A percentile compares a stretch with the other conserved stretches of the same genome.
These are phyloP conservation scores for Phyto melanocephala DNA, from an alignment of 2,888 invertebrate genomes.

Conservation along the genomic window DNA sequence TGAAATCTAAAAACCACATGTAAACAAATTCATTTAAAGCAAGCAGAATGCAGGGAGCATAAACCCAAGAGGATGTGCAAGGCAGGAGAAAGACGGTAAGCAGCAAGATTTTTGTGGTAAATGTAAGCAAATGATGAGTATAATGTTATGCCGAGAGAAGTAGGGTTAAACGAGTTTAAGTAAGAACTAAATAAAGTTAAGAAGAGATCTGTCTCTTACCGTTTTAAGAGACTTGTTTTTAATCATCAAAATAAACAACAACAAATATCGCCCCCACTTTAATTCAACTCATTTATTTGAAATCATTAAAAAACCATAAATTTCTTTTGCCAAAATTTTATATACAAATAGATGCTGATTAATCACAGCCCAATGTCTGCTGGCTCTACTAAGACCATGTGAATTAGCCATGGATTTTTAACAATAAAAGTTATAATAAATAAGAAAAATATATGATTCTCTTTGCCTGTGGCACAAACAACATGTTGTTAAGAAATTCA, in stretches of 20 bases:
- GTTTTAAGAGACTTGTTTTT: too few species aligned
- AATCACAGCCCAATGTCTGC: constrained; percentile 67
- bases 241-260: too few species aligned
- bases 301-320: constrained; percentile 64
- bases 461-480: constrained; percentile 13
- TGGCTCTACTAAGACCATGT: constrained; percentile 25
- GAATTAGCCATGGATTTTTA: constrained; percentile 35
- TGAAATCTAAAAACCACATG: constrained; percentile 42
- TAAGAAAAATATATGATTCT: background rate
- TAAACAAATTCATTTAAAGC: constrained; percentile 12
- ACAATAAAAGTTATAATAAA: constrained; percentile 2
- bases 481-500: constrained; percentile 59
- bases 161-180: too few species aligned
- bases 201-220: too few species aligned
- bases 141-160: too few species aligned
- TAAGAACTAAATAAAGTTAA: too few species aligned
- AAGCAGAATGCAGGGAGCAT: background rate
- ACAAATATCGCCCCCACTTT: constrained; percentile 22
- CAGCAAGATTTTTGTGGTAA: constrained; percentile 34
- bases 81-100: background rate
- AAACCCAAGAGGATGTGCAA: background rate
- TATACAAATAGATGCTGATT: constrained; percentile 78
- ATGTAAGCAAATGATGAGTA: constrained; percentile 2
- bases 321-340: constrained; percentile 54
- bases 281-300: constrained; percentile 52